Conservation (phyloP, 35 echinoderm and acorn worm species). For the Ophiothrix spiculata region DNA sequence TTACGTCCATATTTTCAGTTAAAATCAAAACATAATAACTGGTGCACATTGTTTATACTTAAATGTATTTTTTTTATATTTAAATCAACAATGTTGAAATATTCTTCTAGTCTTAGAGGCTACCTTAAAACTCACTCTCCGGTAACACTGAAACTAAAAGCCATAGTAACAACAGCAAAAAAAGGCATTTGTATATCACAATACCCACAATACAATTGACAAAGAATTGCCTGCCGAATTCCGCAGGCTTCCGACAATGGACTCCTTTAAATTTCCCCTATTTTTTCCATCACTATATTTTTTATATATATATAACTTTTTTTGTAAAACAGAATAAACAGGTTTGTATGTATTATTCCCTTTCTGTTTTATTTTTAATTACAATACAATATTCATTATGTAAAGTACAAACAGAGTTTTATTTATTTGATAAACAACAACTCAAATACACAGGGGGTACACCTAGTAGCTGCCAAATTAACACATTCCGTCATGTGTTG, state of each 20-base stretch:
- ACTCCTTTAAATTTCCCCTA: neutral
- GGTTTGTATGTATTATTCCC: neutral
- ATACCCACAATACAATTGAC: neutral
- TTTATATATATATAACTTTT: neutral
- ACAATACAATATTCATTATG: conserved; percentile 7
- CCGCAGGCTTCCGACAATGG: neutral
- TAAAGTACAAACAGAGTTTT: neutral
- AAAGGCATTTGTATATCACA: conserved; percentile 4
- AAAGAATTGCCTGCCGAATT: conserved; percentile 2
- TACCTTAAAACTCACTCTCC: neutral
- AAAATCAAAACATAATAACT: conserved; percentile 2
- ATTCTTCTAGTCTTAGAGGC: neutral
- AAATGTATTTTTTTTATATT: neutral
- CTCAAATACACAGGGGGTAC: conserved; percentile 1
- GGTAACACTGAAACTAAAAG: conserved; percentile 2
- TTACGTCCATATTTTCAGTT: neutral
- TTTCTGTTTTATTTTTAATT: neutral
- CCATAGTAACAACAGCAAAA: neutral
- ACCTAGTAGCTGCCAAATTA: too few species aligned
- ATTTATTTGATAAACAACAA: neutral
- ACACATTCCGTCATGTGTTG: too few species aligned
- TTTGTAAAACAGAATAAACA: conserved; percentile 7
- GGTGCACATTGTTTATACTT: neutral
- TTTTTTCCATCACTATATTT: neutral
- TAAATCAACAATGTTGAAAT: neutral